Evolutionary conservation across 2,797 vertebrate genomes (phyloP), one percentile per base, ranked within the genome.

Genomic region (Poeciliopsis gracilis): DNA sequence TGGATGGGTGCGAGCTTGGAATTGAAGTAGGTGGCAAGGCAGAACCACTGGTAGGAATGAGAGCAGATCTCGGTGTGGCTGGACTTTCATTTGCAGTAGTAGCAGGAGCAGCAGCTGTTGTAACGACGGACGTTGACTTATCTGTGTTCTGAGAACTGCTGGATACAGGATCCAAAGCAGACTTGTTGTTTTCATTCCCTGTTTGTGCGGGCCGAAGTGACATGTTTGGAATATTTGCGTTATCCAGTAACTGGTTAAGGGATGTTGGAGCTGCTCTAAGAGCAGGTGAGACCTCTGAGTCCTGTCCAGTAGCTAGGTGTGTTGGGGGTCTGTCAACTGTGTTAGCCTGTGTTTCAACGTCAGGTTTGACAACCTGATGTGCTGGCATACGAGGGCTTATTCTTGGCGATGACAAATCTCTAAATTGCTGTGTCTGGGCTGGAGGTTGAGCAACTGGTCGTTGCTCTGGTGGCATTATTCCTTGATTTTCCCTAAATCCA

Each of bases 211-310:
- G 91, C 49, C 97, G 97, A 91, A 94, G 94, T 69, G 96, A 94
- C 82, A 95, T 91, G 12, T 96, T 96, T 79, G 95, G 89, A 83
- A 94, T 90, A 91, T 94, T 95, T 69, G 97, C 94, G 92, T 97
- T 97, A 90, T 99, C 98, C 84, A 99, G 95, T 90, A 99, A 95
- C 90, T 99, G 98, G 93, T 98, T 98, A 79, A 99, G 94, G 33
- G 98, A 98, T 76, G 97, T 98, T 78, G 98, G 97, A 84, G 96
- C 94, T 84, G 97, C 95, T 92, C 96, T 97, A 90, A 97, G 93
- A 87, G 96, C 94, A 90, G 97, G 94, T 75, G 96, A 96, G 33
- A 94, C 89, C 75, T 95, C 85, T 25, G 90, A 94, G 61, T 97
- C 97, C 83, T 97, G 97, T n/a, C 89, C 63, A 86, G 82, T 82